Conservation (phyloP, 2,797 vertebrate species). For the Tiaroga cobitis region DNA sequence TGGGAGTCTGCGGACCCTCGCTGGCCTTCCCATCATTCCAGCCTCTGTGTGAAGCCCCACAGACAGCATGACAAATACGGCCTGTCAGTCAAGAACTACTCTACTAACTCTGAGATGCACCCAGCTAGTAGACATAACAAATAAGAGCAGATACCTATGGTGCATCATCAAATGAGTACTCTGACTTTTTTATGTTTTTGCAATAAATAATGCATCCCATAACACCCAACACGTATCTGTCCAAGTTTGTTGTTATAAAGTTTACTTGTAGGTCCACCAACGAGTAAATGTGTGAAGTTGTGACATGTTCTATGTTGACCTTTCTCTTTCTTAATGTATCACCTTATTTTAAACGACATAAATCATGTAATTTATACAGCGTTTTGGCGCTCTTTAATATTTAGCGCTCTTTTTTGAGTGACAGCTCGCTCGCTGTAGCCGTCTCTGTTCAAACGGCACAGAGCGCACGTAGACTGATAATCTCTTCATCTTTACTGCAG, state of each 20-base stretch:
- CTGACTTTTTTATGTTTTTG: neutral
- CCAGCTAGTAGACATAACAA: slow-evolving; percentile 6
- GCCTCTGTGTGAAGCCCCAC: slow-evolving; percentile 11
- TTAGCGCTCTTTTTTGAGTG: neutral
- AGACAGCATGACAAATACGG: slow-evolving; percentile 10
- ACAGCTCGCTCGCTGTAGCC: neutral
- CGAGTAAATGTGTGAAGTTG: neutral
- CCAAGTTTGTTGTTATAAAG: neutral
- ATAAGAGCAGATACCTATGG: neutral
- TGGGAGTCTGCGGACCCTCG: neutral
- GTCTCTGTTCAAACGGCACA: neutral
- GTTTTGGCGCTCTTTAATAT: neutral
- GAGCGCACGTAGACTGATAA: neutral
- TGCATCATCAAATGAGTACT: neutral
- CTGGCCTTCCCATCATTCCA: slow-evolving; percentile 1
- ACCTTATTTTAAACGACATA: no score
- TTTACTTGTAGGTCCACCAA: neutral
- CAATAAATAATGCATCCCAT: slow-evolving; percentile 26
- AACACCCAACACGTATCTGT: neutral
- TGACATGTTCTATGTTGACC: neutral
- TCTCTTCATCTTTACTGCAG: neutral
- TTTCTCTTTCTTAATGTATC: neutral
- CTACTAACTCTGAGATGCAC: slow-evolving; percentile 1
- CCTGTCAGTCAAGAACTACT: slow-evolving; percentile 14
- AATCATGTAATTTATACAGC: neutral